Base-by-base conservation (phyloP, 1,140 invertebrate genomes). In the Drosophila insularis region DNA sequence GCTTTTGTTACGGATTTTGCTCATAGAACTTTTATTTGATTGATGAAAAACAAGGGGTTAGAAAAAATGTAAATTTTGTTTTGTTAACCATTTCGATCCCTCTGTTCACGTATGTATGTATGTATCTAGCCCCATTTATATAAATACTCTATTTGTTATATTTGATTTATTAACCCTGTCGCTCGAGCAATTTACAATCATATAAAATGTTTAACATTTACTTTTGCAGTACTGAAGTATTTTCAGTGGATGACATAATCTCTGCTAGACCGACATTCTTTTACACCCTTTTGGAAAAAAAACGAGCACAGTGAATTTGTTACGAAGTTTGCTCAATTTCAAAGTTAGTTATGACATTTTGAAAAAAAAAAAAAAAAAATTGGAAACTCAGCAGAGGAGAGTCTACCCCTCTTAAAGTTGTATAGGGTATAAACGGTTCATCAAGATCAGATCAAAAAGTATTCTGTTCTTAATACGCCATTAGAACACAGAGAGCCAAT, bases 91-190 rank as follows among this genome's bases (percentile, higher is more conserved):
- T 5, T 27, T 27, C 27, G 27, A 27, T 27, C 27, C 27, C 27
- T 35, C 32, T 35, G 10, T 8, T 35, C 32, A 35, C 37, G 1
- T 39, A 39, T 39, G 10, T 13, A n/a, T 27, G 23, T 27, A 27
- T 40, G 39, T 40, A 40, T 35, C 32, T 35, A 37, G 11, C n/a
- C 40, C 40, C 23, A 35, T 69, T 56, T 19, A 58, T 53, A 21
- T 37, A 4, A 37, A 19, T 50, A 50, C 17, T 10, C 46, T 50
- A 63, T 50, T 54, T 31, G 59, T 53, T 63, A 37, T 19, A 6
- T 59, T 74, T 85, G 81, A 78, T 78, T 81, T 74, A 85, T 74
- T 55, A 53, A 74, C 55, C 43, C 55, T 77, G 58, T 77, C 73
- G 35, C 35, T 66, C 55, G 46, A 54, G 31, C 61, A 67, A 68